Percentiles rank a stretch among this genome's conserved stretches.
Evolutionary conservation across 1,140 invertebrate genomes (phyloP).

Genomic region (Apolygus lucorum): DNA sequence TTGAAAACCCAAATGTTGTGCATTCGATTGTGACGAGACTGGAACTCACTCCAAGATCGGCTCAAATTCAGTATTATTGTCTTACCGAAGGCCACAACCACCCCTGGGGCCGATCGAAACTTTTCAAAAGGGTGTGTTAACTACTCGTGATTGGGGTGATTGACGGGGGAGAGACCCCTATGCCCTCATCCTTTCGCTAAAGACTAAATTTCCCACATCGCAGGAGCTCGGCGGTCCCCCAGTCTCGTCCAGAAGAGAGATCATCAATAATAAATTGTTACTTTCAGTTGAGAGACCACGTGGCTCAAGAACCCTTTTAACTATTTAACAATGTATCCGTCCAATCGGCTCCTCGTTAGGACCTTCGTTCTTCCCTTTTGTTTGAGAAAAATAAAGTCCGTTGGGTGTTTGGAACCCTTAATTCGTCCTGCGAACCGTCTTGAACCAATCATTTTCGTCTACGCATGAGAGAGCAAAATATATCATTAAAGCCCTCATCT

Average conservation of each 20-base stretch:
- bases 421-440: no score
- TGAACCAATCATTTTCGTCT: no score
- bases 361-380: neutral
- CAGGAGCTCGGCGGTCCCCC: no score
- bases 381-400: no score
- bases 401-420: no score
- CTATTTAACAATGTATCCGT: neutral
- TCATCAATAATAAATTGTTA: neutral
- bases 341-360: neutral
- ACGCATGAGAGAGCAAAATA: no score
- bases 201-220: neutral
- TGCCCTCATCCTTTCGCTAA: neutral
- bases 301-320: neutral
- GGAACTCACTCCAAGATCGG: no score
- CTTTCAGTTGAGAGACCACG: neutral
- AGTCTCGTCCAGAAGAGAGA: neutral
- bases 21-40: no score
- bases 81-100: no score
- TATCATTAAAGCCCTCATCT: no score
- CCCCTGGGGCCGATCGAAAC: neutral
- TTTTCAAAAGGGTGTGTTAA: neutral
- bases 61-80: no score
- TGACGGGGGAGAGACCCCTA: neutral
- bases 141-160: neutral
- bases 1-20: no score